phyloP scores from a whole-genome alignment of 2,888 invertebrate genomes.

The Allophyes oxyacanthae region DNA sequence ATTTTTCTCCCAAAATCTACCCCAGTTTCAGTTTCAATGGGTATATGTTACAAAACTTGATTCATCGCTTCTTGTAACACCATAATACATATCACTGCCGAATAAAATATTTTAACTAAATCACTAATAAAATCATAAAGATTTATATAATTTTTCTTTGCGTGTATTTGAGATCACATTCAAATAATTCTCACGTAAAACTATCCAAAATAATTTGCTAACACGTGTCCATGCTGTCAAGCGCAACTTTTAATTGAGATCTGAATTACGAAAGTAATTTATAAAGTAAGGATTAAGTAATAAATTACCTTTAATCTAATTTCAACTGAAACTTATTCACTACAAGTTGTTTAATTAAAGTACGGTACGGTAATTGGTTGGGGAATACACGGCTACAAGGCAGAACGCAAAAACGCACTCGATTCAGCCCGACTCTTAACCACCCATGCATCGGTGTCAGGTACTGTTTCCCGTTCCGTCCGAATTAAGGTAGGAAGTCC shows the following conservation, averaged over 20 bases:
- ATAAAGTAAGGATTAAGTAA: slow-evolving; percentile 61
- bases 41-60: no score
- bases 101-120: no score
- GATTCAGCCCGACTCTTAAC: slow-evolving; percentile 41
- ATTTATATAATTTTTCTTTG: slow-evolving; percentile 1
- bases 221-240: slow-evolving; percentile 37
- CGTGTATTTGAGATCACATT: neutral
- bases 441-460: slow-evolving; percentile 36
- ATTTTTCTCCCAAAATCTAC: no score
- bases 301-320: slow-evolving; percentile 66
- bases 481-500: slow-evolving; percentile 48
- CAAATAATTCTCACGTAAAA: slow-evolving; percentile 20
- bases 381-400: slow-evolving; percentile 59
- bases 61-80: no score
- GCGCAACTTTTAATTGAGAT: slow-evolving; percentile 54
- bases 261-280: slow-evolving; percentile 61
- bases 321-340: slow-evolving; percentile 58
- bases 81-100: no score
- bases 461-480: slow-evolving; percentile 29
- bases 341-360: slow-evolving; percentile 71
- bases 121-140: no score
- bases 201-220: slow-evolving; percentile 37
- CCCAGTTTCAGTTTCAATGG: no score
- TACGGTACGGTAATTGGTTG: slow-evolving; percentile 68
- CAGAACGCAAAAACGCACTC: slow-evolving; percentile 65